These are phyloP conservation scores for Trissolcus brochymenae DNA, from an alignment of 2,888 invertebrate species.

Conservation along the genomic window DNA sequence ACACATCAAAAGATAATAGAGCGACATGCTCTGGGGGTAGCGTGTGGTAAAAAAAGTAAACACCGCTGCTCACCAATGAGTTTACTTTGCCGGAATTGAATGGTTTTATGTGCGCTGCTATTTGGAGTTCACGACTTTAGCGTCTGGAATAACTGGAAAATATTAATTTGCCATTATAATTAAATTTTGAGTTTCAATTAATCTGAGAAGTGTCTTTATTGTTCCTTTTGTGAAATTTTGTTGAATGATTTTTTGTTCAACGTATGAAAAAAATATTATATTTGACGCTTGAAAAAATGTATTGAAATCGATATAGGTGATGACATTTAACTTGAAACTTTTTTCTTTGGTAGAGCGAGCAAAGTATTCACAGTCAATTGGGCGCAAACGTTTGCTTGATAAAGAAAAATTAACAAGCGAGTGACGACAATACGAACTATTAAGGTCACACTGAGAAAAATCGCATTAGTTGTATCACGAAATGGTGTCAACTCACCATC, in stretches of 20 bases:
- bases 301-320: conserved; percentile 15
- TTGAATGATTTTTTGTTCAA: too few species aligned
- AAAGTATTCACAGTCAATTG: conserved; percentile 19
- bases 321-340: conserved; percentile 26
- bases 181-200: too few species aligned
- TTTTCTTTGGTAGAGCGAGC: conserved; percentile 12
- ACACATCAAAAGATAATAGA: conserved; percentile 41
- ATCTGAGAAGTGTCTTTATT: too few species aligned
- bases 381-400: conserved; percentile 21
- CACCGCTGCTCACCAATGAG: conserved; percentile 5
- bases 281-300: conserved; percentile 2
- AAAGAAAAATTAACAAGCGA: conserved; percentile 37
- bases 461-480: background rate
- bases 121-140: background rate
- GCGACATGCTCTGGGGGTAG: conserved; percentile 17
- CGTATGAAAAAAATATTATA: too few species aligned
- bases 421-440: conserved; percentile 22
- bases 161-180: too few species aligned
- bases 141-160: too few species aligned
- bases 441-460: conserved; percentile 40
- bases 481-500: too few species aligned
- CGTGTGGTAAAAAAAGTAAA: conserved; percentile 20
- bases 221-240: too few species aligned
- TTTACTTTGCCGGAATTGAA: conserved; percentile 29
- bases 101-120: conserved; percentile 11